Conservation (phyloP, 2,888 invertebrate genomes). For the Drosophila mulleri region DNA sequence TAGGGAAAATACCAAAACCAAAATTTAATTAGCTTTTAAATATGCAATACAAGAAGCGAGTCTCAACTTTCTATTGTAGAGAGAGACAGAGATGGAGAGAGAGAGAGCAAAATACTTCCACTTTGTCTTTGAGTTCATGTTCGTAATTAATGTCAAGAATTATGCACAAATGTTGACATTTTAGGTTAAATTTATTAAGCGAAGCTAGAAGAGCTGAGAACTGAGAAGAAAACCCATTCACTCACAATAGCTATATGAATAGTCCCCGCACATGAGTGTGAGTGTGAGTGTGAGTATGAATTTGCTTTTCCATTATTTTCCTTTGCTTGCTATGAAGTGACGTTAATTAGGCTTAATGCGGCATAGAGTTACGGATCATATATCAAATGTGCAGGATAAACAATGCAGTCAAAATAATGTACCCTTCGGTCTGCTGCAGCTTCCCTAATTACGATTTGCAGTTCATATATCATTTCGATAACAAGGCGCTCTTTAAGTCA, state of each 20-base stretch:
- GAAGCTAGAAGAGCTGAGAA: slow-evolving; percentile 15
- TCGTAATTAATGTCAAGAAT: slow-evolving; percentile 46
- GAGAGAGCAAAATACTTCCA: neutral
- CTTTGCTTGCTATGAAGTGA: slow-evolving; percentile 15
- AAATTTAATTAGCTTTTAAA: slow-evolving; percentile 64
- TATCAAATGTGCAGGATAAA: slow-evolving; percentile 36
- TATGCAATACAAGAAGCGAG: slow-evolving; percentile 35
- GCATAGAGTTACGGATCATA: slow-evolving; percentile 31
- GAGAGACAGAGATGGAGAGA: neutral
- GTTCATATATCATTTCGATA: slow-evolving; percentile 22
- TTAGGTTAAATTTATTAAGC: slow-evolving; percentile 66
- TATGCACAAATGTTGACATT: slow-evolving; percentile 46
- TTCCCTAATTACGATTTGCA: slow-evolving; percentile 29
- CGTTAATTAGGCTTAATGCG: slow-evolving; percentile 42
- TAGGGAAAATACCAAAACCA: slow-evolving; percentile 1
- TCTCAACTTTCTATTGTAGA: slow-evolving; percentile 23
- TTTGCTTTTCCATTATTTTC: slow-evolving; percentile 2
- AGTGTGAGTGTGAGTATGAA: neutral
- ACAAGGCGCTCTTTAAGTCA: slow-evolving; percentile 9
- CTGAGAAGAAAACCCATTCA: slow-evolving; percentile 4
- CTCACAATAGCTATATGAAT: slow-evolving; percentile 4
- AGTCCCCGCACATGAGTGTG: neutral
- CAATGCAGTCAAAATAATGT: slow-evolving; percentile 6
- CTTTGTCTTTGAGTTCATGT: slow-evolving; percentile 33
- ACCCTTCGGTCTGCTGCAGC: neutral